A percentile compares a stretch with the other conserved stretches of the same genome.
phyloP scores from a whole-genome alignment of 2,888 invertebrate species.

The Conops quadrifasciatus region DNA sequence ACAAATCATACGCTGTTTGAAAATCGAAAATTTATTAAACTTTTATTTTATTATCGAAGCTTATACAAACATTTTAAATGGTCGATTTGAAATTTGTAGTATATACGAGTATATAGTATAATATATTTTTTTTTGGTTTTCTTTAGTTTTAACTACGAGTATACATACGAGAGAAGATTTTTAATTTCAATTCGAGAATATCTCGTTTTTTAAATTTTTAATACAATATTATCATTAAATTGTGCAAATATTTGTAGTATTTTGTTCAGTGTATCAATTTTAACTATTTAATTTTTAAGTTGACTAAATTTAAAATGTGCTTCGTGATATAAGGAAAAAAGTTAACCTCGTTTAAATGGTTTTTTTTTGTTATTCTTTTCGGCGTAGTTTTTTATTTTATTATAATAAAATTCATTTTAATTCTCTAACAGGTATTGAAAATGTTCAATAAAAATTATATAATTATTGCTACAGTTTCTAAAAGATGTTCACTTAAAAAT shows the following conservation, averaged over 20 bases:
- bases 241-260: not conserved
- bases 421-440: too few relatives aligned
- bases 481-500: too few relatives aligned
- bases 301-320: constrained; percentile 23
- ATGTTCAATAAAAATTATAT: too few relatives aligned
- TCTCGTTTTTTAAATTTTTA: not conserved
- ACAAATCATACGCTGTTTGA: too few relatives aligned
- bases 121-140: not conserved
- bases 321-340: constrained; percentile 26
- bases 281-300: not conserved
- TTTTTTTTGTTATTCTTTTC: not conserved
- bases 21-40: too few relatives aligned
- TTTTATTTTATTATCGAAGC: too few relatives aligned
- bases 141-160: not conserved
- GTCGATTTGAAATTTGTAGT: too few relatives aligned
- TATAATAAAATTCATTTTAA: too few relatives aligned
- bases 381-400: not conserved
- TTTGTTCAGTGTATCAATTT: constrained; percentile 1
- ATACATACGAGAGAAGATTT: not conserved
- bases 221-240: not conserved
- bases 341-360: constrained; percentile 16
- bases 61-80: too few relatives aligned
- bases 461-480: too few relatives aligned
- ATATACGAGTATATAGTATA: not conserved
- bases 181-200: not conserved